A percentile compares a stretch with the other conserved stretches of the same genome.
phyloP scores from a whole-genome alignment of 2,113 vertebrate genomes.

The Madoqua kirkii region DNA sequence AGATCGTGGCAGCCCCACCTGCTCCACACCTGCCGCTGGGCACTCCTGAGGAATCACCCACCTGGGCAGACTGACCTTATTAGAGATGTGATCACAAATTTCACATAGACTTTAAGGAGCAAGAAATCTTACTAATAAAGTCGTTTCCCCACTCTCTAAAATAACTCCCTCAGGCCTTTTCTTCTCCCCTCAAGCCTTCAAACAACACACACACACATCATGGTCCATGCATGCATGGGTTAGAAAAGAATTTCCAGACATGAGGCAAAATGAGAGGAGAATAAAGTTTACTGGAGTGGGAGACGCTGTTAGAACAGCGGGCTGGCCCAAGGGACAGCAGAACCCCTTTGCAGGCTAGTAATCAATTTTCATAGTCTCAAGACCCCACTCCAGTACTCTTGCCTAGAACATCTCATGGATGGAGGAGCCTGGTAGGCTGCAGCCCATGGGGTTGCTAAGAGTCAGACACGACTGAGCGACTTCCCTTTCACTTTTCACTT shows the following conservation, averaged over 20 bases:
- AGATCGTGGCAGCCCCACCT: too few species aligned
- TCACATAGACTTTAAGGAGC: not conserved
- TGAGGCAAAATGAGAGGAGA: not conserved
- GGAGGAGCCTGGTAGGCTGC: too few species aligned
- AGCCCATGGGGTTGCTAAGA: too few species aligned
- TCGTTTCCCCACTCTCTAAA: not conserved
- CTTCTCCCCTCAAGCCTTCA: not conserved
- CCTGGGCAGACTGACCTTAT: not conserved
- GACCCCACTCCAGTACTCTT: too few species aligned
- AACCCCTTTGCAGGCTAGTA: not conserved
- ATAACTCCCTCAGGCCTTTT: not conserved
- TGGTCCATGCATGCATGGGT: not conserved
- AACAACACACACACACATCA: not conserved
- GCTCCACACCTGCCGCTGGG: not conserved
- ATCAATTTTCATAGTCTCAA: not conserved
- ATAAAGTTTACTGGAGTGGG: not conserved
- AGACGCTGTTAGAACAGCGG: not conserved
- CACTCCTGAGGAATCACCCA: not conserved
- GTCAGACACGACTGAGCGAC: too few species aligned
- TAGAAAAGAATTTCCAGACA: not conserved
- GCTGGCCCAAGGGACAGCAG: not conserved
- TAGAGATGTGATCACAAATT: not conserved
- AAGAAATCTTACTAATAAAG: not conserved
- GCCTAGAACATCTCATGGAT: too few species aligned
- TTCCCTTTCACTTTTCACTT: too few species aligned